Evolutionary conservation across 2,888 invertebrate species (phyloP), one percentile per base, ranked within the genome.

Genomic region (Pollenia angustigena): DNA sequence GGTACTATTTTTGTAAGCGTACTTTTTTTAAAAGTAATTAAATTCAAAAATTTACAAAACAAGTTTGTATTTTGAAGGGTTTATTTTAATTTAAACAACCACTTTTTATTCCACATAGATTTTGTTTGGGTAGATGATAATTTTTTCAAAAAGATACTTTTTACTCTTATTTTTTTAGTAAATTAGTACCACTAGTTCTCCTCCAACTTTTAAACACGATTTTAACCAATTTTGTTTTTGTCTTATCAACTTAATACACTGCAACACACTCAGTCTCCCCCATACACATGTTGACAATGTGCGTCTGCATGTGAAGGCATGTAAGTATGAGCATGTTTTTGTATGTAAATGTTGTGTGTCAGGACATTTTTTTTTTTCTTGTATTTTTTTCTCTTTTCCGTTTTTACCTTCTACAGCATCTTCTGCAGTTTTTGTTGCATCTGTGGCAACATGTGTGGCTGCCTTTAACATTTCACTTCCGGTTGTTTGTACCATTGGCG

Each of bases 391-490:
- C 32, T 68, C 10, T 44, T 58, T 23, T 60, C 60, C 56, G 52
- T 58, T 66, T 83, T 72, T 89, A 92, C 92, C 92, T 92, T 90
- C 89, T 7, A 91, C 89, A 10, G 89, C 90, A 56, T 88, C 89
- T 89, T 91, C 92, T 72, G 92, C 91, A 74, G 89, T 89, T 88
- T 90, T 88, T 69, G 91, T 90, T 60, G 90, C 92, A 89, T 91
- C 91, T 75, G 88, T 85, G 78, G 91, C 91, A 89, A 87, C 91
- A 90, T 92, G 91, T 89, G 90, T 89, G 87, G 92, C 92, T 76
- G 91, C 91, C 87, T 92, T 92, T 80, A 92, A 87, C 89, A 92
- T 91, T 90, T 92, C 92, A 90, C 91, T 92, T 87, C 92, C 92
- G 74, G 91, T 91, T 40, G 92, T 92, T 83, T 92, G 92, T 88